Evolutionary conservation across 2,888 invertebrate genomes (phyloP).

Genomic region (Leuctra nigra): DNA sequence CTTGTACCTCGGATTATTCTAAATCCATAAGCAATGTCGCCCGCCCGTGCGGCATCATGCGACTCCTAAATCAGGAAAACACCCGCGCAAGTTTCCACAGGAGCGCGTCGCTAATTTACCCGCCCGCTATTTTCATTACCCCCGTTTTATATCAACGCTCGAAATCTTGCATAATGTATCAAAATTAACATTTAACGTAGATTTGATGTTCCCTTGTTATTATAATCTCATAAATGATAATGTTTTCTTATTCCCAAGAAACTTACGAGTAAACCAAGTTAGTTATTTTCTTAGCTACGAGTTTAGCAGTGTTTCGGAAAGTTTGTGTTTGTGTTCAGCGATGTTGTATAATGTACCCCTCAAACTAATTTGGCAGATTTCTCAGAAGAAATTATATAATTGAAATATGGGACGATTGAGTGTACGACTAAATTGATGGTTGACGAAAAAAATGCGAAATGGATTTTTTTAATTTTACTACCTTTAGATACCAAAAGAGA

Average conservation of each 20-base stretch:
- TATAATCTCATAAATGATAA: slow-evolving; percentile 8
- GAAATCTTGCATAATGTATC: slow-evolving; percentile 17
- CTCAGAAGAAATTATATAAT: too few species aligned
- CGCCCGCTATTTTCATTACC: slow-evolving; percentile 14
- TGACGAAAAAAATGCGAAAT: too few species aligned
- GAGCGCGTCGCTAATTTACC: not conserved
- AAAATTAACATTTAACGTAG: slow-evolving; percentile 17
- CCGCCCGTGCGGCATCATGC: too few species aligned
- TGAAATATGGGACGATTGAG: too few species aligned
- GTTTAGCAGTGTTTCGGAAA: slow-evolving; percentile 3
- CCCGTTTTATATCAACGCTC: not conserved
- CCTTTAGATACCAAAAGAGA: too few species aligned
- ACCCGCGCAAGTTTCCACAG: not conserved
- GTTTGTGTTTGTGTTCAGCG: not conserved
- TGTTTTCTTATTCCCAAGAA: slow-evolving; percentile 6
- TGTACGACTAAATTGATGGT: too few species aligned
- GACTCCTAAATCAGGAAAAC: too few species aligned
- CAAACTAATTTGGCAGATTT: too few species aligned
- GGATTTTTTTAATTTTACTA: too few species aligned
- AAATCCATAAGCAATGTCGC: too few species aligned
- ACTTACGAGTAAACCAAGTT: slow-evolving; percentile 16
- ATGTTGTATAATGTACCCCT: too few species aligned
- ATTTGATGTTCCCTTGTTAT: slow-evolving; percentile 17
- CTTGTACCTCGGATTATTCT: too few species aligned
- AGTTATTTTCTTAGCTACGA: slow-evolving; percentile 10